Percentiles rank a stretch among this genome's conserved stretches.
phyloP scores from a whole-genome alignment of 2,888 invertebrate species.

The Melitaea athalia region DNA sequence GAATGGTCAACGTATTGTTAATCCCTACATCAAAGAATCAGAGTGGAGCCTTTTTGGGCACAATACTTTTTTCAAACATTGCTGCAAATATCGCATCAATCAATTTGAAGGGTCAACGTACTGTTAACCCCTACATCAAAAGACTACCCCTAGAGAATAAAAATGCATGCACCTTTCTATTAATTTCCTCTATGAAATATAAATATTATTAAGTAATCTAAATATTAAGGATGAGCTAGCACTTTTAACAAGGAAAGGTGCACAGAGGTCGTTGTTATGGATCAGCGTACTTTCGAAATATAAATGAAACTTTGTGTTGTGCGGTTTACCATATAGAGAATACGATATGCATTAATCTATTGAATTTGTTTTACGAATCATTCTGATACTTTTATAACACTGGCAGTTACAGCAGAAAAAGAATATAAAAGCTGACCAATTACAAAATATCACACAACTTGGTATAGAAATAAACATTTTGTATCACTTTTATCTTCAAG shows the following conservation, averaged over 20 bases:
- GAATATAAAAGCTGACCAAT: neutral
- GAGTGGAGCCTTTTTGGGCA: no score
- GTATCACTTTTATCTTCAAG: no score
- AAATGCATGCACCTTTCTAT: no score
- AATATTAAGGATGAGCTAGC: neutral
- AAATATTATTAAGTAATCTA: neutral
- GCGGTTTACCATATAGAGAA: slow-evolving; percentile 4
- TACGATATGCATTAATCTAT: neutral
- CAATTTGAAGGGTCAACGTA: no score
- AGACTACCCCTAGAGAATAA: no score
- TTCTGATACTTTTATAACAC: neutral
- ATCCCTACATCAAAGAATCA: no score
- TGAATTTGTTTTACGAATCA: neutral
- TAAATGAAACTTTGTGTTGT: neutral
- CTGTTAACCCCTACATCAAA: no score
- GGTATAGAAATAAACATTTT: no score
- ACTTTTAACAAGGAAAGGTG: neutral
- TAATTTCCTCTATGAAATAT: neutral
- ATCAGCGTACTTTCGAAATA: slow-evolving; percentile 3
- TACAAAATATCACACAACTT: no score
- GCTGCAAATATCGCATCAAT: no score
- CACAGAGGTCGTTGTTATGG: neutral
- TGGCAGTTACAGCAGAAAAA: neutral
- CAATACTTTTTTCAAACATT: no score
- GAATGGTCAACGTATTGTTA: no score